Conservation (phyloP, 2,113 vertebrate genomes). For the Malurus cyaneus region DNA sequence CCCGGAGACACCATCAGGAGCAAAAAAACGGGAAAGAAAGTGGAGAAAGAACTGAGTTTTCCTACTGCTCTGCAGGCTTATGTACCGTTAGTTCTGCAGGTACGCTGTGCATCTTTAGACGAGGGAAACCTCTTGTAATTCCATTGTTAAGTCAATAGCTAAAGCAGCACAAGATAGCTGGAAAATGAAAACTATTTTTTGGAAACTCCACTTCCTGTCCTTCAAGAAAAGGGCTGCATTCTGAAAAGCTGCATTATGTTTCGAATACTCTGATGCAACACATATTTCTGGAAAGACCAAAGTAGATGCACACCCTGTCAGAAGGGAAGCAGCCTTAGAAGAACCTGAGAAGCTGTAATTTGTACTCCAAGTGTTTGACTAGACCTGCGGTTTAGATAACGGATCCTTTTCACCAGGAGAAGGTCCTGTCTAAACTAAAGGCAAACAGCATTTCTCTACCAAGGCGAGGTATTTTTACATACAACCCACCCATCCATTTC, state of each 20-base stretch:
- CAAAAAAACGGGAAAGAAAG: rapidly evolving
- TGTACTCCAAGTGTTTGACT: not conserved
- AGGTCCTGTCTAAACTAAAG: not conserved
- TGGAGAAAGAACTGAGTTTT: not conserved
- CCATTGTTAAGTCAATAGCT: not conserved
- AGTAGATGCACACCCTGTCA: not conserved
- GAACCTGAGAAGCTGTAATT: not conserved
- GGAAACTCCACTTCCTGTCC: not conserved
- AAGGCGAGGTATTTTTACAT: not conserved
- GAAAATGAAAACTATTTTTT: not conserved
- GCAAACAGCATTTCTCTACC: not conserved
- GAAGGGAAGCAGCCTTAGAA: not conserved
- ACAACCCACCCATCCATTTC: not conserved
- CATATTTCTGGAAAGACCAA: not conserved
- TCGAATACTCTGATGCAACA: rapidly evolving
- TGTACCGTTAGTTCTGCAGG: not conserved
- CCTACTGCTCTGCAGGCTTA: not conserved
- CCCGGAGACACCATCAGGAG: rapidly evolving
- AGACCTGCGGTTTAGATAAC: not conserved
- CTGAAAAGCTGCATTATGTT: not conserved
- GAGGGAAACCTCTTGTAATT: not conserved
- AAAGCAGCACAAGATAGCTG: not conserved
- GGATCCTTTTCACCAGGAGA: not conserved
- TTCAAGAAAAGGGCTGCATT: not conserved
- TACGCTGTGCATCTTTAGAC: not conserved